A percentile compares a stretch with the other conserved stretches of the same genome.
These are phyloP conservation scores for Heliangelus exortis DNA, from an alignment of 2,797 vertebrate species.

Conservation along the genomic window DNA sequence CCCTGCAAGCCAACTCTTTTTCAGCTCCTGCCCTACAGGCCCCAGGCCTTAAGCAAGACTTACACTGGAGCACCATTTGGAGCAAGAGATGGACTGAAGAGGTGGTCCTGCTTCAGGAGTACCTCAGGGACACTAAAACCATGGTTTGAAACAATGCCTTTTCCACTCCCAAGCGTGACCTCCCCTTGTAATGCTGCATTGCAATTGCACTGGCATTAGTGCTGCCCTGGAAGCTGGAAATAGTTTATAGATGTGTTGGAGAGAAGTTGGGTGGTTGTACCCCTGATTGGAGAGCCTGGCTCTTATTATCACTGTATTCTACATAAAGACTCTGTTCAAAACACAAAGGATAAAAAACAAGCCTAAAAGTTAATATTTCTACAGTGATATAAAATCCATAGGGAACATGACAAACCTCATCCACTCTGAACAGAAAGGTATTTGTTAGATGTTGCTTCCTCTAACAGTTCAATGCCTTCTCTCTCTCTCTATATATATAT, in stretches of 20 bases:
- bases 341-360: not conserved
- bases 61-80: not conserved
- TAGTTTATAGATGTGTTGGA: not conserved
- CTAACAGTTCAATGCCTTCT: not conserved
- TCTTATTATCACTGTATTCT: not conserved
- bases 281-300: not conserved
- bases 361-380: not conserved
- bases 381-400: not conserved
- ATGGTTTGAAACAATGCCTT: not conserved
- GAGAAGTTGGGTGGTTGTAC: not conserved
- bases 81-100: not conserved
- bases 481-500: not conserved
- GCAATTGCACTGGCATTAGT: not conserved
- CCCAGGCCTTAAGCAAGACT: not conserved
- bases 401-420: not conserved
- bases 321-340: not conserved
- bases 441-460: not conserved
- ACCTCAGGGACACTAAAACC: not conserved
- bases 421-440: accelerated
- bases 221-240: not conserved
- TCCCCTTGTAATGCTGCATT: accelerated
- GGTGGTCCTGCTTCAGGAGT: not conserved
- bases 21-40: not conserved
- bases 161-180: not conserved
- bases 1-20: not conserved